Evolutionary conservation across 2,113 vertebrate genomes (phyloP).

Genomic region (Paramisgurnus dabryanus): DNA sequence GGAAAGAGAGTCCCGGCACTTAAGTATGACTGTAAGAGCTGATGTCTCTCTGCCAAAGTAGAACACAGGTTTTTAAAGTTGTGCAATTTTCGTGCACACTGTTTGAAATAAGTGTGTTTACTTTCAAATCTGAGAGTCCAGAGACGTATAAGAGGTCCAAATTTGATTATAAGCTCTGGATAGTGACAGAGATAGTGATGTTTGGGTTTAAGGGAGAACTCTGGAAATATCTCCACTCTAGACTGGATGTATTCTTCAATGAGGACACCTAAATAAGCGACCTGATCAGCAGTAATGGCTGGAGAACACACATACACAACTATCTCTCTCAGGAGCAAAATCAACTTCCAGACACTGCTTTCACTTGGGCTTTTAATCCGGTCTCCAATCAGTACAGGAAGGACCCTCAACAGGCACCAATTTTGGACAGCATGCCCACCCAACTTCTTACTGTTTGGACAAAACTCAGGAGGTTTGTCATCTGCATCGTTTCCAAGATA

Average conservation of each 20-base stretch:
- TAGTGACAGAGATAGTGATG: slow-evolving; percentile 46
- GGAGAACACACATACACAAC: slow-evolving; percentile 28
- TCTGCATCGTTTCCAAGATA: slow-evolving; percentile 35
- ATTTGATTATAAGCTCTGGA: slow-evolving; percentile 39
- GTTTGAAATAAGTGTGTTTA: slow-evolving; percentile 52
- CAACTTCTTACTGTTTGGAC: slow-evolving; percentile 21
- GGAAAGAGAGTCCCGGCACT: slow-evolving; percentile 50
- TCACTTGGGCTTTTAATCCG: background rate
- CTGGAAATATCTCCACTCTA: slow-evolving; percentile 35
- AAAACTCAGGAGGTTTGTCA: slow-evolving; percentile 35
- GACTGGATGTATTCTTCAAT: slow-evolving; percentile 52
- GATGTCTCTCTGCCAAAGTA: slow-evolving; percentile 54
- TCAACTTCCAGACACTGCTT: background rate
- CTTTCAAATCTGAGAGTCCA: slow-evolving; percentile 52
- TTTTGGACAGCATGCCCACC: slow-evolving; percentile 47
- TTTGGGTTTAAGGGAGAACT: slow-evolving; percentile 35
- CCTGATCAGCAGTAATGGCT: slow-evolving; percentile 31
- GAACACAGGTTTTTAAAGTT: slow-evolving; percentile 58
- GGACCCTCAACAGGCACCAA: slow-evolving; percentile 27
- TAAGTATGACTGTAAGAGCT: slow-evolving; percentile 50
- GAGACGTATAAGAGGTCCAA: slow-evolving; percentile 35
- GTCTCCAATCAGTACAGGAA: slow-evolving; percentile 2
- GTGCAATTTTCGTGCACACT: slow-evolving; percentile 47
- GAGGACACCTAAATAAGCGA: slow-evolving; percentile 44
- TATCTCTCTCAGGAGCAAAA: slow-evolving; percentile 23